Evolutionary conservation across 2,888 invertebrate genomes (phyloP).

Genomic region (Euclidia mi): DNA sequence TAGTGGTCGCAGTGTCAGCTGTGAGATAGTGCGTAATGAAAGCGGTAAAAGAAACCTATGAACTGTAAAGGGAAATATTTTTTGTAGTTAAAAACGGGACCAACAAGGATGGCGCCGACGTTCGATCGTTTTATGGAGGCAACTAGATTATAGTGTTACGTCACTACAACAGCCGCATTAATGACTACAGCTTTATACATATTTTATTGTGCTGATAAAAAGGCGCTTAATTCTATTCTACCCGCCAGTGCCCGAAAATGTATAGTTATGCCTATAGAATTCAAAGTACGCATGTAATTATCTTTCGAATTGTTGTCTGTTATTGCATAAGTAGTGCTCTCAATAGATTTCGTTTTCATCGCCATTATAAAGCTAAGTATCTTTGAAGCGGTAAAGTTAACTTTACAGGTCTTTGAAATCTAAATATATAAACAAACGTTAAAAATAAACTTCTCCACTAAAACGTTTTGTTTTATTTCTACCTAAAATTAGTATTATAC

Average conservation of each 20-base stretch:
- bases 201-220: too few relatives aligned
- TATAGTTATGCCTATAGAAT: constrained; percentile 41
- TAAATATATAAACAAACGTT: constrained; percentile 40
- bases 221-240: constrained; percentile 30
- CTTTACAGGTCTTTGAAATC: constrained; percentile 31
- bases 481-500: background rate
- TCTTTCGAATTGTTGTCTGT: constrained; percentile 44
- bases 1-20: constrained; percentile 85
- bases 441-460: constrained; percentile 46
- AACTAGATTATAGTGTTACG: constrained; percentile 47
- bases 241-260: constrained; percentile 34
- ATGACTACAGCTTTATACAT: constrained; percentile 42
- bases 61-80: constrained; percentile 61
- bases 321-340: constrained; percentile 47
- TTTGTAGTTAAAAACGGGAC: constrained; percentile 78
- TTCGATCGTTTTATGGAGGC: constrained; percentile 53
- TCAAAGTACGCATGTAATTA: constrained; percentile 47
- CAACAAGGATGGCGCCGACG: constrained; percentile 71
- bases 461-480: constrained; percentile 43
- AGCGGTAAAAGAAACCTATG: constrained; percentile 34
- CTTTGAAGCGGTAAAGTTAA: constrained; percentile 33
- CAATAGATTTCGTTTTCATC: constrained; percentile 46
- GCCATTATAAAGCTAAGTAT: constrained; percentile 46
- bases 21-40: constrained; percentile 76
- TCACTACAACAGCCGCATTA: constrained; percentile 51